Evolutionary conservation across 2,797 vertebrate species (phyloP), one percentile per base, ranked within the genome.

Genomic region (Premnoplex brunnescens): DNA sequence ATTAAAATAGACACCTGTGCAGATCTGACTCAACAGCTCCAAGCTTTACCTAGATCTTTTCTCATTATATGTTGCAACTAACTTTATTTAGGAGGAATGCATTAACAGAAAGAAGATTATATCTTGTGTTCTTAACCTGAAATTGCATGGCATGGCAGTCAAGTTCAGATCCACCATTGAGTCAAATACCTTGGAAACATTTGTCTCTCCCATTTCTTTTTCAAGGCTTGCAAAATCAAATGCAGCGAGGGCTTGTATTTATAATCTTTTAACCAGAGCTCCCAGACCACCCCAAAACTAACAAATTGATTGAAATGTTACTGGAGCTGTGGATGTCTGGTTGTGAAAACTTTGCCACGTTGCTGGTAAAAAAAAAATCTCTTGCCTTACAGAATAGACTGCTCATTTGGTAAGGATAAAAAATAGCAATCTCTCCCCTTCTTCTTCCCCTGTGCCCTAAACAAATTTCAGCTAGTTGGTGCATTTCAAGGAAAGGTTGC

Each of bases 211-310:
- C 17, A 0, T 77, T 89, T 62, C 62, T 87, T 77, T 88, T 62
- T 55, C 49, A 74, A 89, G 80, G 48, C 78, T 88, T 93, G 39
- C 88, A 92, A 73, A 97, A 94, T 83, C 76, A 36, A 67, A 59
- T 37, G 52, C 48, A 67, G 66, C 15, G 7, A 79, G 30, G 54
- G 41, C 24, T 88, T 68, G 15, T 48, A 6, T 66, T 86, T 69
- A 10, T 46, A 75, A 52, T 34, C 60, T 46, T 86, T 60, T 22
- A 68, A 39, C 49, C 43, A 67, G 62, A 64, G 30, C 32, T 66
- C 58, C 30, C 66, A 41, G 85, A 46, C 75, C 49, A 39, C 24
- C 36, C 52, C 34, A 81, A 69, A 62, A 3, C 17, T 5, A 69
- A n/a, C 9, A 51, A 69, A 79, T 75, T 5, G 15, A 41, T 63